phyloP scores from a whole-genome alignment of 1,140 invertebrate genomes.

The Drosophila tsacasi region DNA sequence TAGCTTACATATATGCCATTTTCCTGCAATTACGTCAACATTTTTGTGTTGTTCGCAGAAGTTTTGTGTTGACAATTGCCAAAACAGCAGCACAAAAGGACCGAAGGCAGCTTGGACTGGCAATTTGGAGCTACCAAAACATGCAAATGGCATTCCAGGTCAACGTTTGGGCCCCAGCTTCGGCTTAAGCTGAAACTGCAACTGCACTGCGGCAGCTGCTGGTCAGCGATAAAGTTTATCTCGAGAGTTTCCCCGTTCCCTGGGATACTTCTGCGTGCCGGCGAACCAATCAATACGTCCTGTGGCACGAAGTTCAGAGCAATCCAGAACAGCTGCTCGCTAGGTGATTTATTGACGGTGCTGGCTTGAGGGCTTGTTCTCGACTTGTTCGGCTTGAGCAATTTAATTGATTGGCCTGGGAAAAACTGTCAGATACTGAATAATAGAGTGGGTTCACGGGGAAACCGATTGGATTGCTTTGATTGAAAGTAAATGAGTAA shows the following conservation, averaged over 20 bases:
- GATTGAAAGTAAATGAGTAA: constrained; percentile 14
- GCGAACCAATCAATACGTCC: constrained; percentile 66
- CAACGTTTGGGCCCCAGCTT: constrained; percentile 59
- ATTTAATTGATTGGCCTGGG: constrained; percentile 82
- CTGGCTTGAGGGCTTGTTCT: constrained; percentile 53
- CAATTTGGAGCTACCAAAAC: constrained; percentile 67
- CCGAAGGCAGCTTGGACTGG: constrained; percentile 34
- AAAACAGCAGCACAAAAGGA: constrained; percentile 50
- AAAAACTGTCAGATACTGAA: constrained; percentile 68
- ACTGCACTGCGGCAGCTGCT: constrained; percentile 52
- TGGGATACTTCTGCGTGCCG: constrained; percentile 71
- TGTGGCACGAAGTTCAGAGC: constrained; percentile 41
- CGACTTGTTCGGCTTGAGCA: constrained; percentile 55
- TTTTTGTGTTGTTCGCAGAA: constrained; percentile 54
- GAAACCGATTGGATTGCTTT: not conserved
- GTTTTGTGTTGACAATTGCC: constrained; percentile 78
- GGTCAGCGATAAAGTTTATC: constrained; percentile 78
- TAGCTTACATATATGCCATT: constrained; percentile 66
- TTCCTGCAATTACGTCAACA: constrained; percentile 75
- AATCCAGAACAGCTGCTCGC: constrained; percentile 54
- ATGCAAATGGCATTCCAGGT: constrained; percentile 82
- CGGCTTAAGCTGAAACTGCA: constrained; percentile 26
- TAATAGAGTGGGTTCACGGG: not conserved
- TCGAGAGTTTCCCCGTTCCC: constrained; percentile 67
- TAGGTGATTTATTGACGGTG: constrained; percentile 66